Conservation (phyloP, 2,113 vertebrate species). For the Trachemys scripta region DNA sequence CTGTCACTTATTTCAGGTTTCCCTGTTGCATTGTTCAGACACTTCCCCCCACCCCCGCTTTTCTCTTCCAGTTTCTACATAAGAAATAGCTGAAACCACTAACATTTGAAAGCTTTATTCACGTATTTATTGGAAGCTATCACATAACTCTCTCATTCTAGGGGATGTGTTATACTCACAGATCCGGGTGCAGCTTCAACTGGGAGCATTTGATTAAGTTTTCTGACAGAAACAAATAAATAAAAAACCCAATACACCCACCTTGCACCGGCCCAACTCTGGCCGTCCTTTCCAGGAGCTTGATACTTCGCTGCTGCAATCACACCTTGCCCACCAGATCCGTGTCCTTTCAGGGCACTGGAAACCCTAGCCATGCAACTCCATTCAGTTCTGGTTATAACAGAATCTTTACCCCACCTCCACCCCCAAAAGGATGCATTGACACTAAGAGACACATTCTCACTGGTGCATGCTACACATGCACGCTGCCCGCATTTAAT, state of each 20-base stretch:
- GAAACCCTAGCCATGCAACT: not conserved
- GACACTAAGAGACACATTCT: not conserved
- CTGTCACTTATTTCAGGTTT: not conserved
- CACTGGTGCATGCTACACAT: not conserved
- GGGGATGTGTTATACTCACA: rapidly evolving
- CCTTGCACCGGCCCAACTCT: rapidly evolving
- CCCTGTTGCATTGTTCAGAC: not conserved
- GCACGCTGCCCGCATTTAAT: too few relatives aligned
- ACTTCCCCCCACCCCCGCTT: rapidly evolving
- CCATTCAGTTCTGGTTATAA: not conserved
- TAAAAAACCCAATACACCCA: not conserved
- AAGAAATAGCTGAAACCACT: not conserved
- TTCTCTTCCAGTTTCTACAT: not conserved
- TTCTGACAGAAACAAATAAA: not conserved
- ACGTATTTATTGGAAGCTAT: not conserved
- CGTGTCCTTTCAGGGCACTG: too few relatives aligned
- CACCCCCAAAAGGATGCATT: not conserved
- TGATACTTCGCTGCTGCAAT: too few relatives aligned
- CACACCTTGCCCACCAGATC: not conserved
- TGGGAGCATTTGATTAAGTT: rapidly evolving
- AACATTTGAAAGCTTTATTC: not conserved
- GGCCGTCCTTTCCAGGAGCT: not conserved
- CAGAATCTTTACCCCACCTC: not conserved
- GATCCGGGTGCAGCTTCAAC: rapidly evolving
- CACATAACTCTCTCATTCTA: rapidly evolving